Base-by-base conservation (phyloP, 2,888 invertebrate species). In the Chorisops tibialis region DNA sequence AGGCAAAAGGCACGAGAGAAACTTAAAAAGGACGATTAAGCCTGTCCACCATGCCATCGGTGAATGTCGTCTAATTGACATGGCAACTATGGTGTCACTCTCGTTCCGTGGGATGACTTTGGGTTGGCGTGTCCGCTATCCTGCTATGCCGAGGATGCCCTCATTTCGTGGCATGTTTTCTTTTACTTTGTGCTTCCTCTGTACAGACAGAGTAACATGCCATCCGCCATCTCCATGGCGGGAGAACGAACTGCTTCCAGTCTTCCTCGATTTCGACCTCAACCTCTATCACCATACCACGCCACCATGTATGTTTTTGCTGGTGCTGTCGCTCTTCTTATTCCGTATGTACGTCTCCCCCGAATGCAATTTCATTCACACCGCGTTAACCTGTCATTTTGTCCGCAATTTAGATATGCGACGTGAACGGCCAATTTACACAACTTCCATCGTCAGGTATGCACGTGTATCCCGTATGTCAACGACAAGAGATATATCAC, bases 361-460 rank as follows among this genome's bases (percentile, higher is more conserved):
- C 41, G 41, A 54, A 54, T 45, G 58, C 58, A 47, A 58, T 58
- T 58, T 58, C 47, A 59, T 59, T 59, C 59, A 48, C 59, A 59
- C 59, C 38, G 38, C 59, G 48, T 59, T 59, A 59, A 59, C 48
- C 47, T 59, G 59, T 59, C 59, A 59, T 59, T 59, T 49, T 59
- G 59, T 59, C 59, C 39, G 16, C 59, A 50, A 49, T 59, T 59
- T 59, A 37, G 49, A 59, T 59, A 59, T 59, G 59, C 59, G 38
- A 49, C 41, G 59, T 59, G 59, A 59, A 59, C 49, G 49, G 49
- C 49, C 59, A 59, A 59, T 59, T 48, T 59, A 50, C 59, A 59
- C 49, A 48, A 50, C 37, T 49, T 59, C 59, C 59, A 59, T 48
- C 59, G 59, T 35, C 59, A 59, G 47, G 52, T 52, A 39, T 14